Evolutionary conservation across 1,140 invertebrate species (phyloP).

Genomic region (Nephotettix cincticeps): DNA sequence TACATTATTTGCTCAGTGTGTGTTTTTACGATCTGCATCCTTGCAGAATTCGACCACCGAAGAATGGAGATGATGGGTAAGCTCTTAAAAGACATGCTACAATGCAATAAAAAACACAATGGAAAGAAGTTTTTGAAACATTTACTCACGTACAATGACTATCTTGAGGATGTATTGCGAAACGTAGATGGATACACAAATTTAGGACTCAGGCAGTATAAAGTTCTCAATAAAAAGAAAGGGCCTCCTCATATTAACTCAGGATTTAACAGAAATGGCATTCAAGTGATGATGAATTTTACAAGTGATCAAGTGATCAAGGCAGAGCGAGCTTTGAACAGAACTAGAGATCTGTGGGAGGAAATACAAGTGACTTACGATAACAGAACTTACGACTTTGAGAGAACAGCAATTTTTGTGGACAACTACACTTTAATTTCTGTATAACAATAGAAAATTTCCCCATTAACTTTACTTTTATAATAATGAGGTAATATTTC

Average conservation of each 20-base stretch:
- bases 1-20: background rate
- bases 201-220: background rate
- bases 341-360: background rate
- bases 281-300: background rate
- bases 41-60: background rate
- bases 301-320: background rate
- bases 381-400: background rate
- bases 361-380: background rate
- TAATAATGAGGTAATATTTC: too few species aligned
- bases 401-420: background rate
- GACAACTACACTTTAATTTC: background rate
- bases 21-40: background rate
- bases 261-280: background rate
- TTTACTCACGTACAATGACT: background rate
- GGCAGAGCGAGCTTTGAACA: background rate
- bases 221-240: background rate
- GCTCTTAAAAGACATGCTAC: background rate
- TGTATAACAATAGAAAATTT: too few species aligned
- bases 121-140: background rate
- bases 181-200: background rate
- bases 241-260: background rate
- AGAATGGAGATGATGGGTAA: background rate
- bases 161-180: background rate
- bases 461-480: too few species aligned
- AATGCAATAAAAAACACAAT: background rate